These are phyloP conservation scores for Hoplodrina ambigua DNA, from an alignment of 2,888 invertebrate genomes.

Conservation along the genomic window DNA sequence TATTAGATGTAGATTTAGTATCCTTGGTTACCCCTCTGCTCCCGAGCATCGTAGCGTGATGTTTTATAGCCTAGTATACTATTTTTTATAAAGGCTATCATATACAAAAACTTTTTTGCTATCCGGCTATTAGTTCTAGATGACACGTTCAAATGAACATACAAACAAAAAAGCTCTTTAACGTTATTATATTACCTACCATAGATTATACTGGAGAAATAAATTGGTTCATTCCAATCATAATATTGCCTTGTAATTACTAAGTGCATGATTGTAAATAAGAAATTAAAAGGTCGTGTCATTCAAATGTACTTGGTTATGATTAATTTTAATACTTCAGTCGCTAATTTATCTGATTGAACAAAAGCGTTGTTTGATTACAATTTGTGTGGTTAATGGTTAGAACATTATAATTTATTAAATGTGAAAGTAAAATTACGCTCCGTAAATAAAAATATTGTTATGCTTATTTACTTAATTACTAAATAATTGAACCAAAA, in stretches of 20 bases:
- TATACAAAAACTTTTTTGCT: too few species aligned
- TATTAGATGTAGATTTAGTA: too few species aligned
- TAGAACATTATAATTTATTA: conserved; percentile 5
- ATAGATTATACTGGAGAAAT: not conserved
- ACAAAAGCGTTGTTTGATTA: conserved; percentile 24
- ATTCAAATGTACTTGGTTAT: conserved; percentile 42
- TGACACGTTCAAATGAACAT: too few species aligned
- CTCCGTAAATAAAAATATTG: not conserved
- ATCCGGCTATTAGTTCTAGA: too few species aligned
- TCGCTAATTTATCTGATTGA: conserved; percentile 34
- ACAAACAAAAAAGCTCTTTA: too few species aligned
- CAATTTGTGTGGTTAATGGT: conserved; percentile 27
- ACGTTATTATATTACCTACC: too few species aligned
- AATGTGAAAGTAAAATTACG: not conserved
- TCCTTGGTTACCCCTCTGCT: too few species aligned
- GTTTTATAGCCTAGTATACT: too few species aligned
- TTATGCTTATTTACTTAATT: too few species aligned
- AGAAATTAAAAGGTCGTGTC: conserved; percentile 13
- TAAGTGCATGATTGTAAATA: conserved; percentile 7
- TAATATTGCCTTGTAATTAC: conserved; percentile 13
- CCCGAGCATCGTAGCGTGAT: too few species aligned
- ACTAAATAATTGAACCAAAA: too few species aligned
- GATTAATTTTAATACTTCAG: conserved; percentile 39
- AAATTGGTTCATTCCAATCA: conserved; percentile 28
- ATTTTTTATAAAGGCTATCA: too few species aligned